phyloP scores from a whole-genome alignment of 2,797 vertebrate species.

The Danio albolineatus region DNA sequence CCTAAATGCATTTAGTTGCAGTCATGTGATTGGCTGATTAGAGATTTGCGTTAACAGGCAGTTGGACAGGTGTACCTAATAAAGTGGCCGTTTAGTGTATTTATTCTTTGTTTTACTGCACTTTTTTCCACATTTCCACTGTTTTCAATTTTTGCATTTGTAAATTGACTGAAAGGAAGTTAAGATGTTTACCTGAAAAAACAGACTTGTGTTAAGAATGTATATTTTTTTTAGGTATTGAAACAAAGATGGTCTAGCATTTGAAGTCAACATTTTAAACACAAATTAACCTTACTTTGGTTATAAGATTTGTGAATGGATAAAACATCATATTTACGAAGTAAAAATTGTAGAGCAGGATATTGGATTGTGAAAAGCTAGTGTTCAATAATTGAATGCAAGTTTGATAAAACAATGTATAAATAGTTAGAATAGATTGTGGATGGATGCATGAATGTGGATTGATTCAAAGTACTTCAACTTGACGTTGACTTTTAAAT shows the following conservation, averaged over 20 bases:
- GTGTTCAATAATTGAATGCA: neutral
- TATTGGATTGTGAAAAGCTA: neutral
- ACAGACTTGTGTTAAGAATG: neutral
- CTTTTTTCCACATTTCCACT: no score
- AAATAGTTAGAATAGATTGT: neutral
- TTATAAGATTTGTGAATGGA: neutral
- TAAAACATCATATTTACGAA: conserved; percentile 11
- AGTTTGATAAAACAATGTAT: neutral
- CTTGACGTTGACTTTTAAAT: neutral
- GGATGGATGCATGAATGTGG: neutral
- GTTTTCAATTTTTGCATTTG: neutral
- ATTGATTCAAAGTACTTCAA: neutral
- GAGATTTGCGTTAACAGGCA: no score
- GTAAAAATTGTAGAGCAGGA: neutral
- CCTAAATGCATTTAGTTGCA: no score
- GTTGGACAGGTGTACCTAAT: no score
- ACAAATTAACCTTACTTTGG: neutral
- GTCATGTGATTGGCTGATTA: no score
- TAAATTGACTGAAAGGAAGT: neutral
- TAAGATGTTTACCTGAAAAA: neutral
- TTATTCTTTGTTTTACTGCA: no score
- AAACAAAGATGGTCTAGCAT: neutral
- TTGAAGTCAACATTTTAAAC: neutral
- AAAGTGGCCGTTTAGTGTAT: no score
- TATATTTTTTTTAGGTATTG: neutral